A percentile compares a stretch with the other conserved stretches of the same genome.
Evolutionary conservation across 2,888 invertebrate genomes (phyloP).

Genomic region (Tenthredo amoena): DNA sequence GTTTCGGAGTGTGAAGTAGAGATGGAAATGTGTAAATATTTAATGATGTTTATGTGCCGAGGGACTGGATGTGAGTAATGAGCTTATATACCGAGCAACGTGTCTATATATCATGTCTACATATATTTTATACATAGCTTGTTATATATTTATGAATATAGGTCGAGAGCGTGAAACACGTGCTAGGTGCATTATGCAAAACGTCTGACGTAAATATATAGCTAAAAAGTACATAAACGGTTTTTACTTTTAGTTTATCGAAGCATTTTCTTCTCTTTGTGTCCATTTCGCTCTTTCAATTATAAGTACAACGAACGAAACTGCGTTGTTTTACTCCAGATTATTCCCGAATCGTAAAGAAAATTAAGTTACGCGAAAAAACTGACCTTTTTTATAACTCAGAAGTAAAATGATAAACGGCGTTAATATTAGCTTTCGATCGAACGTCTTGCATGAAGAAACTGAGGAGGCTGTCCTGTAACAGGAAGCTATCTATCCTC

Average conservation of each 20-base stretch:
- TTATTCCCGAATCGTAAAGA: no score
- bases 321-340: not conserved
- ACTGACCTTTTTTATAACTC: not conserved
- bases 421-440: not conserved
- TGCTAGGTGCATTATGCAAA: constrained; percentile 33
- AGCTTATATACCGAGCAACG: not conserved
- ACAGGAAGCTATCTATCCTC: not conserved
- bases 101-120: not conserved
- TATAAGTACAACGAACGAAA: not conserved
- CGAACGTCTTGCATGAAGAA: not conserved
- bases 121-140: not conserved
- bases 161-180: constrained; percentile 24
- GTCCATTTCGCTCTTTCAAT: not conserved
- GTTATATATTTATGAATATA: not conserved
- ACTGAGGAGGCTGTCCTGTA: not conserved
- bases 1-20: not conserved
- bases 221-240: not conserved
- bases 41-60: not conserved
- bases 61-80: constrained; percentile 4
- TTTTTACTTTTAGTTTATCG: no score
- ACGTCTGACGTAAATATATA: constrained; percentile 26
- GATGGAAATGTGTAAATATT: not conserved
- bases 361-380: no score
- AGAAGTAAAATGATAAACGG: not conserved
- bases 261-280: not conserved